A percentile compares a stretch with the other conserved stretches of the same genome.
These are phyloP conservation scores for Brachynemurus nebulosus DNA, from an alignment of 2,888 invertebrate genomes.

Conservation along the genomic window DNA sequence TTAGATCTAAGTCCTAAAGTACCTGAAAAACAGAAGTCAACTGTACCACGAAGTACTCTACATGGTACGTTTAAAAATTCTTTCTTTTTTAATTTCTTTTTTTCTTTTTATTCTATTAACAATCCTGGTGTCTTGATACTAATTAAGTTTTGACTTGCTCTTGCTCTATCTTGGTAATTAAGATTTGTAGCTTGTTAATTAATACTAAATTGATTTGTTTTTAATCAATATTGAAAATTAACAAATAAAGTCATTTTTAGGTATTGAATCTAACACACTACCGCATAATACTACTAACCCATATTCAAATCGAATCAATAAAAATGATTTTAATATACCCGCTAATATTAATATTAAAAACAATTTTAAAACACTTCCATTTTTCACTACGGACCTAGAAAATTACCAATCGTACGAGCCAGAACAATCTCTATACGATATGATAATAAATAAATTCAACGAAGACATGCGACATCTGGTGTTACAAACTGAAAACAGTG, in stretches of 20 bases:
- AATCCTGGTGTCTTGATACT: too few relatives aligned
- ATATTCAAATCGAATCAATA: conserved; percentile 4
- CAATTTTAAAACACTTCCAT: conserved; percentile 9
- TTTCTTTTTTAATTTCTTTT: too few relatives aligned
- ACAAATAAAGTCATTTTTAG: conserved; percentile 8
- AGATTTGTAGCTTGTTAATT: too few relatives aligned
- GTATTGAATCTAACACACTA: conserved; percentile 1
- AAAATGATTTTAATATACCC: conserved; percentile 9
- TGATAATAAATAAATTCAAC: conserved; percentile 9
- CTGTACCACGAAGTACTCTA: conserved; percentile 14
- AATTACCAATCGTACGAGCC: not conserved
- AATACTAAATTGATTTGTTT: too few relatives aligned
- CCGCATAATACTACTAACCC: conserved; percentile 4
- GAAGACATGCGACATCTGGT: conserved; percentile 10
- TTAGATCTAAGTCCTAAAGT: conserved; percentile 70
- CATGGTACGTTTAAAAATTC: conserved; percentile 2
- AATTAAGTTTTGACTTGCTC: too few relatives aligned
- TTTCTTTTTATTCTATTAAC: too few relatives aligned
- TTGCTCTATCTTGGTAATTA: too few relatives aligned
- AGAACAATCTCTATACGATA: not conserved
- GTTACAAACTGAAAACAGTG: conserved; percentile 4
- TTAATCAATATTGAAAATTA: conserved; percentile 1
- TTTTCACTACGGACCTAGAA: conserved; percentile 1
- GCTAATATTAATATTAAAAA: conserved; percentile 9
- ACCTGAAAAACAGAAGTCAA: conserved; percentile 36